A percentile compares a stretch with the other conserved stretches of the same genome.
Evolutionary conservation across 2,113 vertebrate genomes (phyloP).

Genomic region (Aplodontia rufa): DNA sequence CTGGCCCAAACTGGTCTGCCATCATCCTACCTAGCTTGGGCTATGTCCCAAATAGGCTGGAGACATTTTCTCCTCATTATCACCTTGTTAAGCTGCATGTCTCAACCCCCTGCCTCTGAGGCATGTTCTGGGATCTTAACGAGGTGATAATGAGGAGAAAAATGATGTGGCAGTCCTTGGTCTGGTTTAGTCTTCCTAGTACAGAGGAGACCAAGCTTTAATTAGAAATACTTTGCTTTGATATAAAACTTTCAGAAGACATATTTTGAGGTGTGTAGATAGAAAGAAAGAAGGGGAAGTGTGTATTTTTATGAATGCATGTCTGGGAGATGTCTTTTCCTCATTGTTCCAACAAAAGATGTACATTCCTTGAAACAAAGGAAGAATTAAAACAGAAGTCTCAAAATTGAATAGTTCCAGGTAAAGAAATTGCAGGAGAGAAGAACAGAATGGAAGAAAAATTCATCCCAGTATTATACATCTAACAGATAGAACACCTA

Average conservation of each 20-base stretch:
- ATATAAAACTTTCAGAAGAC: conserved; percentile 68
- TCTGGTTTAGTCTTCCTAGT: conserved; percentile 71
- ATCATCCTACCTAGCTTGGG: conserved; percentile 71
- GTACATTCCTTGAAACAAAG: background rate
- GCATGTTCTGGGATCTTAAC: conserved; percentile 81
- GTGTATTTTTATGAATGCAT: conserved; percentile 24
- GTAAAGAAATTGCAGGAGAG: background rate
- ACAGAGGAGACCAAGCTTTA: conserved; percentile 70
- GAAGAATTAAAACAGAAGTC: conserved; percentile 69
- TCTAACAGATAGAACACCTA: background rate
- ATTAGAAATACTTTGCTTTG: conserved; percentile 76
- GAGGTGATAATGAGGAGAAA: conserved; percentile 82
- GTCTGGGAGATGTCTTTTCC: background rate
- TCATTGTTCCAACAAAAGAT: background rate
- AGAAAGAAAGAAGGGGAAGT: conserved; percentile 16
- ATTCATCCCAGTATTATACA: background rate
- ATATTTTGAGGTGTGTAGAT: conserved; percentile 27
- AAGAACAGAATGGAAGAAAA: background rate
- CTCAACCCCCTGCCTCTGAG: conserved; percentile 79
- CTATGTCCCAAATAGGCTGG: conserved; percentile 74
- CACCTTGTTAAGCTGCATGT: conserved; percentile 80
- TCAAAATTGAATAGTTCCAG: conserved; percentile 84
- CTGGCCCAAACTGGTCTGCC: conserved; percentile 44
- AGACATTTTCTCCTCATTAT: conserved; percentile 83
- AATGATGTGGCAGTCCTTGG: conserved; percentile 77